Evolutionary conservation across 2,113 vertebrate genomes (phyloP).

Genomic region (Gallinago jamesoni): DNA sequence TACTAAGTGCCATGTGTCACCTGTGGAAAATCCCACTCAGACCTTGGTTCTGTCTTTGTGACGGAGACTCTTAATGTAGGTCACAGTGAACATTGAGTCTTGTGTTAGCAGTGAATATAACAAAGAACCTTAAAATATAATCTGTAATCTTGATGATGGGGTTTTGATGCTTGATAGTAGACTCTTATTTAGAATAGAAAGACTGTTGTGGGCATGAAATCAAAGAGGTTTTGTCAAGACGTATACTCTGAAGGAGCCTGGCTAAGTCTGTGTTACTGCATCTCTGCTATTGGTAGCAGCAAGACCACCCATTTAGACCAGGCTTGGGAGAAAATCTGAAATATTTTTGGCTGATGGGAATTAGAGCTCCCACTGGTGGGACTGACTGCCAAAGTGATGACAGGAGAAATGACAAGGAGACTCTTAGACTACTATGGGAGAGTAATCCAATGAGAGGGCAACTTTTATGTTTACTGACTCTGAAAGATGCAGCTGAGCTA

Average conservation of each 20-base stretch:
- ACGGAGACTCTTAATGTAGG: neutral
- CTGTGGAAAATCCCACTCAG: neutral
- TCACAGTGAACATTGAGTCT: neutral
- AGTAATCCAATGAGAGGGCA: neutral
- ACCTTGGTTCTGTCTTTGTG: neutral
- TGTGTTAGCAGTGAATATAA: neutral
- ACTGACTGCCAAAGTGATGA: neutral
- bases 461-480: neutral
- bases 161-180: neutral
- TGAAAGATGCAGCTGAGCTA: neutral
- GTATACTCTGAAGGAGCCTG: neutral
- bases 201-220: neutral
- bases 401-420: neutral
- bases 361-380: neutral
- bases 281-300: neutral
- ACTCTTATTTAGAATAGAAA: neutral
- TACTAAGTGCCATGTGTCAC: rapidly evolving
- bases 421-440: neutral
- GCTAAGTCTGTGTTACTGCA: neutral
- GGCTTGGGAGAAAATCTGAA: neutral
- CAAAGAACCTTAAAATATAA: neutral
- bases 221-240: neutral
- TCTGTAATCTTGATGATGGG: neutral
- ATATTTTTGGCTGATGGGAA: neutral
- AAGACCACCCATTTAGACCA: neutral